Evolutionary conservation across 2,113 vertebrate genomes (phyloP), one percentile per base, ranked within the genome.

Genomic region (Alexandromys fortis): DNA sequence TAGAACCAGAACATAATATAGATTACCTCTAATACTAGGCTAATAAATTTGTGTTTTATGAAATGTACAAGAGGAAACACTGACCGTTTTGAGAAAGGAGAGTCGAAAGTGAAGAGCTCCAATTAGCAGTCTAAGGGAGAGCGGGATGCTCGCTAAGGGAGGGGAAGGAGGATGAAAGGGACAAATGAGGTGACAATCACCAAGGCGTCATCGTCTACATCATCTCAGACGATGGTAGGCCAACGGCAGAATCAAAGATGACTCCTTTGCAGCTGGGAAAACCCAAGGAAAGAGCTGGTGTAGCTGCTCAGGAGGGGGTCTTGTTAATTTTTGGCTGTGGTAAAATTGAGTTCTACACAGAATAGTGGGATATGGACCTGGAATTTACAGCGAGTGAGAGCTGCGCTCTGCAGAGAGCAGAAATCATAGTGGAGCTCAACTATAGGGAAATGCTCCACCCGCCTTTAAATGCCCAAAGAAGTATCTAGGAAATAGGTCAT

Each of bases 121-220:
- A 49, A 49, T 96, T 95, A 96, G 38, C 93, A 81, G 63, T 88
- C 72, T 38, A 86, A 42, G 72, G 16, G 61, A 96, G 68, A 78
- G 26, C 22, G 70, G 63, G 42, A 75, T 78, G 65, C 42, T 24
- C 94, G 70, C 67, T 35, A 70, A 38, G 45, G 12, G 87, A 96
- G 42, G 68, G 26, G 22, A 87, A 82, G 89, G 47, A 33, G 14
- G 3, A 92, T 85, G 35, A 42, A 73, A 78, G 7, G 8, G 79
- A 85, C 14, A 68, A 85, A 79, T 58, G 42, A 28, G n/a, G 4
- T 76, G 89, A 65, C 4, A 21, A 49, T 91, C 79, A 77, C 30
- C 58, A 93, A 94, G 72, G 77, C 58, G 24, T 9, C 6, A 33
- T 42, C 10, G 91, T 89, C 89, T 85, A 76, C 79, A 33, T 55